Conservation (phyloP, 2,797 vertebrate species). For the Hirundo rustica region DNA sequence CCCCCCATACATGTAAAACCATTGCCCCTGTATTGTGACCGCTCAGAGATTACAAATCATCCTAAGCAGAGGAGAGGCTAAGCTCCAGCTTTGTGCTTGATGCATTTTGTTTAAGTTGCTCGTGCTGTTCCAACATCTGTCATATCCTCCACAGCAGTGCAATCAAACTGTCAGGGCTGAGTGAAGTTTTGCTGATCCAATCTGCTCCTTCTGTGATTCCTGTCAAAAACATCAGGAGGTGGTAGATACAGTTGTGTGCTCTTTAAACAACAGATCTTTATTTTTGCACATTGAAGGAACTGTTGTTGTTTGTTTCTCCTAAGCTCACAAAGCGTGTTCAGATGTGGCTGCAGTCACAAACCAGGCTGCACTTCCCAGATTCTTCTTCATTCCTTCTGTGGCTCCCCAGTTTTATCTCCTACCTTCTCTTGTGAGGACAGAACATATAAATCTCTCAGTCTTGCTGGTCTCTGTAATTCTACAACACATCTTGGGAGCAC, state of each 20-base stretch:
- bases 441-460: not conserved
- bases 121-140: slow-evolving; percentile 54
- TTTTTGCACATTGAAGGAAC: slow-evolving; percentile 33
- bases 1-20: not conserved
- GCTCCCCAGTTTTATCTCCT: not conserved
- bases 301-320: slow-evolving; percentile 32
- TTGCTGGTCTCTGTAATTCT: not conserved
- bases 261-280: slow-evolving; percentile 61
- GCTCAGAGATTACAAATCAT: slow-evolving; percentile 20
- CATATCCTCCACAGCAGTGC: slow-evolving; percentile 49
- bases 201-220: slow-evolving; percentile 49
- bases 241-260: slow-evolving; percentile 48
- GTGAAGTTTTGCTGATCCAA: slow-evolving; percentile 64
- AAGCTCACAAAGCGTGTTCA: not conserved
- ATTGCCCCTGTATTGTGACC: not conserved
- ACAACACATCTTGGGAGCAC: not conserved
- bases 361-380: not conserved
- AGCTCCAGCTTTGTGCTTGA: not conserved
- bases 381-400: not conserved
- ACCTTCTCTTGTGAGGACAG: not conserved
- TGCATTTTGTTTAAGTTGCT: slow-evolving; percentile 44
- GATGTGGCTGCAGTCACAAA: not conserved
- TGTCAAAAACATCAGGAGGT: slow-evolving; percentile 53
- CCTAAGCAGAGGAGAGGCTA: not conserved
- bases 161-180: slow-evolving; percentile 66